Evolutionary conservation across 1,140 invertebrate species (phyloP).

Genomic region (Drosophila varians): DNA sequence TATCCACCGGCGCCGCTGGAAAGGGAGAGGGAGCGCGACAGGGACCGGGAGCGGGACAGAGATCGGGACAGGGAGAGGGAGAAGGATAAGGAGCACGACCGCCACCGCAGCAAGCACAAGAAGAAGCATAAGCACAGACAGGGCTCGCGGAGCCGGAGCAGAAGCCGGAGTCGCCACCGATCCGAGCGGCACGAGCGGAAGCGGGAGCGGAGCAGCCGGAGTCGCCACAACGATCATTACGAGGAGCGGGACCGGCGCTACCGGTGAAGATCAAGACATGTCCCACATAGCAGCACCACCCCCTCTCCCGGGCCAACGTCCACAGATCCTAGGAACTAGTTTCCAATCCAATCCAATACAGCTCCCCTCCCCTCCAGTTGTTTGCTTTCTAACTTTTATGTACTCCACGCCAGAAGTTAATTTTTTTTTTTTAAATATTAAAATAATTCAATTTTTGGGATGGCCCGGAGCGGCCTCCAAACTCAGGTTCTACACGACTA

Average conservation of each 20-base stretch:
- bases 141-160: constrained; percentile 68
- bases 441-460: constrained; percentile 5
- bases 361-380: constrained; percentile 1
- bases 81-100: constrained; percentile 41
- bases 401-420: constrained; percentile 1
- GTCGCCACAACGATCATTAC: constrained; percentile 54
- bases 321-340: no score
- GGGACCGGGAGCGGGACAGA: constrained; percentile 26
- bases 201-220: constrained; percentile 45
- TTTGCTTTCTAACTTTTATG: constrained; percentile 16
- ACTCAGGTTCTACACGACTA: constrained; percentile 55
- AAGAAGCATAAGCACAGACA: constrained; percentile 79
- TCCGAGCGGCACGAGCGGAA: constrained; percentile 40
- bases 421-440: constrained; percentile 13
- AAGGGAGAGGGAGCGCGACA: constrained; percentile 18
- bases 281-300: no score
- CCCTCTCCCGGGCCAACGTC: no score
- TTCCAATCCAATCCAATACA: no score
- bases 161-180: constrained; percentile 52
- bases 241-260: constrained; percentile 64
- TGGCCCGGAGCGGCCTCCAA: constrained; percentile 12
- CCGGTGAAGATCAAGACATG: constrained; percentile 54
- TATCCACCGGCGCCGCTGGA: constrained; percentile 45
- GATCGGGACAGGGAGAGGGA: constrained; percentile 36
- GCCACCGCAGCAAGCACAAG: constrained; percentile 76